These are phyloP conservation scores for Eurystomus gularis DNA, from an alignment of 2,113 vertebrate genomes.

Conservation along the genomic window DNA sequence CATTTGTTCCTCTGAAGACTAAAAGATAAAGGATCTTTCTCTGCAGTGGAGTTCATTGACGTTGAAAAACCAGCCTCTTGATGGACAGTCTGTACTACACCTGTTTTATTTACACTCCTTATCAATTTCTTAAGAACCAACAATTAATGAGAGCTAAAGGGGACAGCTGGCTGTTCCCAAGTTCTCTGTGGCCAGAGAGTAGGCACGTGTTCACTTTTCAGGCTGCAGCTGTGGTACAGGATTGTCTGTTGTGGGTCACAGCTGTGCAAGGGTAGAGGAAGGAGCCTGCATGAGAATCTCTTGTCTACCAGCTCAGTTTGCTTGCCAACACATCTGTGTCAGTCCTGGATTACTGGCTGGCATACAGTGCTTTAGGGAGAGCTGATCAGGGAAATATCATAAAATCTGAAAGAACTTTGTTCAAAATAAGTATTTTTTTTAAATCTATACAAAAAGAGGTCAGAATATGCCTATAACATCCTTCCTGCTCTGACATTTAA, in stretches of 20 bases:
- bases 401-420: background rate
- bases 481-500: background rate
- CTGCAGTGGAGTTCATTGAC: background rate
- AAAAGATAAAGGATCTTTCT: background rate
- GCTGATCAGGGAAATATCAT: background rate
- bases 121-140: background rate
- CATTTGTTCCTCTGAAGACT: background rate
- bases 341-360: background rate
- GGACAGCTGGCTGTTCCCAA: background rate
- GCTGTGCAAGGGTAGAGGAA: background rate
- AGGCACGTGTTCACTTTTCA: background rate
- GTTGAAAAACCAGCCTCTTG: background rate
- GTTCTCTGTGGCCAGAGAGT: background rate
- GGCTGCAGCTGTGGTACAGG: background rate
- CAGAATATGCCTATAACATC: background rate
- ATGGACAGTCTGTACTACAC: background rate
- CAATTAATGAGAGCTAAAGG: background rate
- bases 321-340: background rate
- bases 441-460: background rate
- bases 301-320: background rate
- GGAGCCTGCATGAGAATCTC: background rate
- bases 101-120: background rate
- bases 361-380: background rate
- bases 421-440: background rate
- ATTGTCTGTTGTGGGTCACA: background rate